Conservation (phyloP, 2,888 invertebrate genomes). For the Tyria jacobaeae region DNA sequence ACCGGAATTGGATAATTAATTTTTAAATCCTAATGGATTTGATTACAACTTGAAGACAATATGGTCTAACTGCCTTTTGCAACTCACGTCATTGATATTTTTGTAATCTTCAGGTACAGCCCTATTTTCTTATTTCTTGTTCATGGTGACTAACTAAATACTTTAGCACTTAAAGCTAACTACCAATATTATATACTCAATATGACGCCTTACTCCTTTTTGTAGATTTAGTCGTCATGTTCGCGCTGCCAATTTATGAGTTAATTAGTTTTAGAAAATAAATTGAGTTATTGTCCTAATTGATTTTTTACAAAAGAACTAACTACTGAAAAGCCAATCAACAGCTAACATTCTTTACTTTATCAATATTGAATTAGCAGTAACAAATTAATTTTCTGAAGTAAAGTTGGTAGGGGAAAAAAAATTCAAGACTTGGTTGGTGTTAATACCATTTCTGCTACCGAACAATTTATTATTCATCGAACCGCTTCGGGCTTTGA, state of each 20-base stretch:
- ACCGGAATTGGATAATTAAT: too few relatives aligned
- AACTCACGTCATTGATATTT: too few relatives aligned
- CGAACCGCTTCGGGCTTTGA: slow-evolving; percentile 34
- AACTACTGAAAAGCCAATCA: slow-evolving; percentile 1
- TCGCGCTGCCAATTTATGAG: not conserved
- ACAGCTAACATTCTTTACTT: slow-evolving; percentile 4
- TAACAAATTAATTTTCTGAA: slow-evolving; percentile 8
- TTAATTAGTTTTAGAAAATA: not conserved
- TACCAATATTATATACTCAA: too few relatives aligned
- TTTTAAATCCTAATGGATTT: too few relatives aligned
- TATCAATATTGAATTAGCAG: slow-evolving; percentile 16
- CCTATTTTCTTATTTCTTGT: too few relatives aligned
- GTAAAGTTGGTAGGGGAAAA: slow-evolving; percentile 6
- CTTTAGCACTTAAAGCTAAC: too few relatives aligned
- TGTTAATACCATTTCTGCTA: slow-evolving; percentile 25
- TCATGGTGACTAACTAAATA: too few relatives aligned
- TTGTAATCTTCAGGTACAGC: too few relatives aligned
- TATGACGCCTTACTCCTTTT: not conserved
- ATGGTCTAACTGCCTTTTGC: too few relatives aligned
- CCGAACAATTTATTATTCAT: slow-evolving; percentile 46
- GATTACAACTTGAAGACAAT: too few relatives aligned
- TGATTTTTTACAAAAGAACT: not conserved
- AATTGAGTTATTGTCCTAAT: not conserved
- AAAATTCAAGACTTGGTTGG: slow-evolving; percentile 27
- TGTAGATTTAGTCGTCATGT: not conserved